phyloP scores from a whole-genome alignment of 2,888 invertebrate genomes.

The Anoplius nigerrimus region DNA sequence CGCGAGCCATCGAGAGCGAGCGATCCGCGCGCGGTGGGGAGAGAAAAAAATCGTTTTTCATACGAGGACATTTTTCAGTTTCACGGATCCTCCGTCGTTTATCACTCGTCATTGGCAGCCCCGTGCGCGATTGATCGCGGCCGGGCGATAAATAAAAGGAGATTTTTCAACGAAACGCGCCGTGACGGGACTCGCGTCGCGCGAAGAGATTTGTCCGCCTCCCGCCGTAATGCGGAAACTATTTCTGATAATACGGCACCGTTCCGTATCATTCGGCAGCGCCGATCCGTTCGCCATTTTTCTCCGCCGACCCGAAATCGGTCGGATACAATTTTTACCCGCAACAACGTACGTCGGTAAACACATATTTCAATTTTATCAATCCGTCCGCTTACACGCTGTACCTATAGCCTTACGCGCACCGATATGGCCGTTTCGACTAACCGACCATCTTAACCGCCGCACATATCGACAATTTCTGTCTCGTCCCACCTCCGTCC shows the following conservation, averaged over 20 bases:
- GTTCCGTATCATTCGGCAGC: no score
- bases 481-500: no score
- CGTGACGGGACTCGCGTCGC: not conserved
- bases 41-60: constrained; percentile 24
- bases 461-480: no score
- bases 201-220: constrained; percentile 8
- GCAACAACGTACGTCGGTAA: no score
- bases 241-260: constrained; percentile 5
- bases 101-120: constrained; percentile 21
- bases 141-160: constrained; percentile 16
- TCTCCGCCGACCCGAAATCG: no score
- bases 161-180: constrained; percentile 12
- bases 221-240: not conserved
- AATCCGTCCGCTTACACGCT: no score
- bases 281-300: no score
- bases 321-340: no score
- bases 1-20: constrained; percentile 22
- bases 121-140: constrained; percentile 13
- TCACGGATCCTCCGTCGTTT: constrained; percentile 27
- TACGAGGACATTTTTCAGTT: constrained; percentile 15
- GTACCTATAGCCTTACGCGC: no score
- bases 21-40: constrained; percentile 8
- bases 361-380: no score
- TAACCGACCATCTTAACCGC: no score
- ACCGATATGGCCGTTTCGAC: no score